A percentile compares a stretch with the other conserved stretches of the same genome.
These are phyloP conservation scores for Drosophila leonis DNA, from an alignment of 2,888 invertebrate genomes.

Conservation along the genomic window DNA sequence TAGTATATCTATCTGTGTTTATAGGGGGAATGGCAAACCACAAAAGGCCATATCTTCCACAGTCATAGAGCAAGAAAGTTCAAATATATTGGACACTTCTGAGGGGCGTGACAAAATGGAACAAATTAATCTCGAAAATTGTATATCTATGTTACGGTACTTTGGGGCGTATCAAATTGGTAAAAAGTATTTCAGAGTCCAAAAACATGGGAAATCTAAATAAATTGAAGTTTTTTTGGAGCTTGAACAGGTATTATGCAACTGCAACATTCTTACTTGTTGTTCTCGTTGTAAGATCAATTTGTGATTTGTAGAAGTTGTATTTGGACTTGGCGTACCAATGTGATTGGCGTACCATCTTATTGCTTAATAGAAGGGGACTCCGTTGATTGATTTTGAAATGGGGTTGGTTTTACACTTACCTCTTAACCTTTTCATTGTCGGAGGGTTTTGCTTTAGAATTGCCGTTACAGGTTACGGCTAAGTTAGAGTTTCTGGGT, in stretches of 20 bases:
- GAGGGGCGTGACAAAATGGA: too few species aligned
- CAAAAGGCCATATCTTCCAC: too few species aligned
- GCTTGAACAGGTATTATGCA: neutral
- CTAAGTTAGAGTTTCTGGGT: slow-evolving; percentile 42
- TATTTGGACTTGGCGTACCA: neutral
- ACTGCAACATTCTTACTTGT: slow-evolving; percentile 1
- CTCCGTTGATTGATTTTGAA: neutral
- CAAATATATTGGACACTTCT: too few species aligned
- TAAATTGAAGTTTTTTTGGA: neutral
- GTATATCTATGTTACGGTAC: too few species aligned
- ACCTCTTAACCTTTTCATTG: slow-evolving; percentile 58
- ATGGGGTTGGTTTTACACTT: slow-evolving; percentile 31
- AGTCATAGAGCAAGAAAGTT: too few species aligned
- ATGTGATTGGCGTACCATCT: neutral
- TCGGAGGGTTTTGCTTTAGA: slow-evolving; percentile 26
- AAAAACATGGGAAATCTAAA: too few species aligned
- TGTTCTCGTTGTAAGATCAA: neutral
- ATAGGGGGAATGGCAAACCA: too few species aligned
- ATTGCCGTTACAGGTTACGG: slow-evolving; percentile 30
- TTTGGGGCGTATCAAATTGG: too few species aligned
- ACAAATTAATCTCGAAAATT: too few species aligned
- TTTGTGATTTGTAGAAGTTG: too few species aligned
- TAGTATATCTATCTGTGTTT: too few species aligned
- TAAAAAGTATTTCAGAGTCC: too few species aligned
- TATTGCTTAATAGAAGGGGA: neutral